Conservation (phyloP, 1,140 invertebrate species). For the Battus philenor region DNA sequence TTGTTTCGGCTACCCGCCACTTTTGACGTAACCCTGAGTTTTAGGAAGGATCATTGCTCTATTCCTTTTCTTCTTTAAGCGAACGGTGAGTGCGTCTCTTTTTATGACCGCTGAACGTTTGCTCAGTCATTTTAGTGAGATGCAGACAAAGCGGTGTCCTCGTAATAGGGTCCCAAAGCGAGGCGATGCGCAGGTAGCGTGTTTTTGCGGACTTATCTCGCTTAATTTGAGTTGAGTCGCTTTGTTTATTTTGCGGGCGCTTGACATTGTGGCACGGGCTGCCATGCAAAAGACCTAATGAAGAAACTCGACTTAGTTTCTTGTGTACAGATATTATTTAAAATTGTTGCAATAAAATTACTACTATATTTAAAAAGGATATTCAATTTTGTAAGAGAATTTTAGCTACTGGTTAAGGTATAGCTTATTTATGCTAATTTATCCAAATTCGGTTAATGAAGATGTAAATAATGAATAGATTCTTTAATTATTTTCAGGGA, state of each 20-base stretch:
- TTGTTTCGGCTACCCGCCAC: slow-evolving; percentile 57
- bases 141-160: slow-evolving; percentile 37
- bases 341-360: too few species aligned
- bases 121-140: slow-evolving; percentile 41
- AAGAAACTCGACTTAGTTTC: neutral
- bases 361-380: too few species aligned
- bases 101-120: slow-evolving; percentile 21
- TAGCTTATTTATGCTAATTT: too few species aligned
- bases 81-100: slow-evolving; percentile 29
- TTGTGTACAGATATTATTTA: slow-evolving; percentile 1
- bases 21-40: slow-evolving; percentile 59
- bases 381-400: too few species aligned
- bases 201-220: slow-evolving; percentile 55
- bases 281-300: slow-evolving; percentile 28
- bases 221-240: slow-evolving; percentile 42
- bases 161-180: slow-evolving; percentile 36
- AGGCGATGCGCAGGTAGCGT: slow-evolving; percentile 50
- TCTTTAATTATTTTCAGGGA: too few species aligned
- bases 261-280: slow-evolving; percentile 26
- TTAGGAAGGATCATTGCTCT: slow-evolving; percentile 35
- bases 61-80: slow-evolving; percentile 38
- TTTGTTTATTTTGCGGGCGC: slow-evolving; percentile 42
- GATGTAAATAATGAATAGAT: too few species aligned
- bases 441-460: too few species aligned
- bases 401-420: too few species aligned